A percentile compares a stretch with the other conserved stretches of the same genome.
Evolutionary conservation across 2,797 vertebrate genomes (phyloP).

Genomic region (Psittacula echo): DNA sequence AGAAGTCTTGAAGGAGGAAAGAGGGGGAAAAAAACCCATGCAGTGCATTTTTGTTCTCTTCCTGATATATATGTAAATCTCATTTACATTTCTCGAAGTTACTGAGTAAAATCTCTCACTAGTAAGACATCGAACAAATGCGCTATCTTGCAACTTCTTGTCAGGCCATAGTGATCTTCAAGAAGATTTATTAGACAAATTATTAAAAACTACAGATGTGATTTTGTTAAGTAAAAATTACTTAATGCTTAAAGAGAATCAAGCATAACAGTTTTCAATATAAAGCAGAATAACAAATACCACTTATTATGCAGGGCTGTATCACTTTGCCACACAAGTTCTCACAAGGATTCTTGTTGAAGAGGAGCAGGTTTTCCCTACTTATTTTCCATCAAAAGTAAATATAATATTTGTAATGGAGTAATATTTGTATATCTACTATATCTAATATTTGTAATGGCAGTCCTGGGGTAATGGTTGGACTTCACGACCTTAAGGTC

Average conservation of each 20-base stretch:
- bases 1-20: background rate
- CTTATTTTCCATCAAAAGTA: background rate
- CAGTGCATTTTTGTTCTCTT: slow-evolving; percentile 28
- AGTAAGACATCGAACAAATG: background rate
- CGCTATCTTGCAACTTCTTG: background rate
- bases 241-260: background rate
- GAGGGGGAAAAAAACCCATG: background rate
- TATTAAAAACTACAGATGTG: background rate
- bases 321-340: background rate
- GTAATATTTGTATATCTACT: background rate
- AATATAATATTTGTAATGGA: background rate
- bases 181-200: background rate
- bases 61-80: slow-evolving; percentile 14
- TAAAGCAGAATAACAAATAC: background rate
- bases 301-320: background rate
- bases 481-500: background rate
- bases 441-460: background rate
- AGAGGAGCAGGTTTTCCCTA: background rate
- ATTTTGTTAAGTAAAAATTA: background rate
- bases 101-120: background rate
- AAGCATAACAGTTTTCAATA: background rate
- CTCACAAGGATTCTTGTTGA: background rate
- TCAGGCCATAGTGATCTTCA: background rate
- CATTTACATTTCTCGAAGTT: background rate
- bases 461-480: background rate